Conservation (phyloP, 2,888 invertebrate genomes). For the Nasonovia ribisnigri region DNA sequence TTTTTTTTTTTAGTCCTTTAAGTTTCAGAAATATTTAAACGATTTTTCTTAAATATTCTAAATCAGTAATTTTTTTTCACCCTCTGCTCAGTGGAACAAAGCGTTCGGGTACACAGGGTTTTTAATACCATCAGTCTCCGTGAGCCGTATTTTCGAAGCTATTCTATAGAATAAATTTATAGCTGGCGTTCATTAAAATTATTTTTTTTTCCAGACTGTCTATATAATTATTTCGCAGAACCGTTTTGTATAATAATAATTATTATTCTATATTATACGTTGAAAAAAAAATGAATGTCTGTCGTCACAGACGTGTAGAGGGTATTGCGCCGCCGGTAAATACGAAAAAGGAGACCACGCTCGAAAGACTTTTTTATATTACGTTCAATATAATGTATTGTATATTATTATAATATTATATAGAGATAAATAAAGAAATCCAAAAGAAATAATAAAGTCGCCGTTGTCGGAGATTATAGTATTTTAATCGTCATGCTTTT, state of each 20-base stretch:
- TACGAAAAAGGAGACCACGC: not conserved
- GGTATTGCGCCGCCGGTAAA: not conserved
- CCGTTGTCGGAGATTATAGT: not conserved
- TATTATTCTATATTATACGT: not conserved
- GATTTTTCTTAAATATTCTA: not conserved
- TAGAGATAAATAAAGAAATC: not conserved
- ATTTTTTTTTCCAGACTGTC: not conserved
- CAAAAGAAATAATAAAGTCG: not conserved
- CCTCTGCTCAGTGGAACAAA: not conserved
- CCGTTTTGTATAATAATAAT: not conserved
- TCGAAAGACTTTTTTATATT: conserved; percentile 9
- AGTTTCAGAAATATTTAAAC: not conserved
- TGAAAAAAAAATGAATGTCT: not conserved
- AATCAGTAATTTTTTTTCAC: not conserved
- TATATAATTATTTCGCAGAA: not conserved
- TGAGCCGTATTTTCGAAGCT: not conserved
- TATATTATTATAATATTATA: not conserved
- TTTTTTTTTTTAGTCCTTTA: not conserved
- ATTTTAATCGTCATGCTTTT: not conserved
- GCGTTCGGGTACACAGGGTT: not conserved
- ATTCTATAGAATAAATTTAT: not conserved
- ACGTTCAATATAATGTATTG: not conserved
- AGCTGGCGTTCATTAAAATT: not conserved
- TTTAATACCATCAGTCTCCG: not conserved
- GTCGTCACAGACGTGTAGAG: not conserved